Evolutionary conservation across 2,797 vertebrate genomes (phyloP).

Genomic region (Phoebastria nigripes): DNA sequence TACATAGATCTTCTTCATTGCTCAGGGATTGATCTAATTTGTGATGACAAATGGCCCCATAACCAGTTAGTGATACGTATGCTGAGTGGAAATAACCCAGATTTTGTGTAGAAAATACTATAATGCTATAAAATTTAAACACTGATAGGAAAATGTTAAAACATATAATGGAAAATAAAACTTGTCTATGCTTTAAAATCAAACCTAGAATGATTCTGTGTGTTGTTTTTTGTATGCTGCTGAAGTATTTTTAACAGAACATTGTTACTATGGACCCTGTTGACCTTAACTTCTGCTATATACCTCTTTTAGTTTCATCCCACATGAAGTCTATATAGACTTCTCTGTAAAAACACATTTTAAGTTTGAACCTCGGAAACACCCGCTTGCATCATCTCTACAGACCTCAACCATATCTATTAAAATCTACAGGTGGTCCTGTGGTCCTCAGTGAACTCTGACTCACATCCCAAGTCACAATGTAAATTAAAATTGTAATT

Average conservation of each 20-base stretch:
- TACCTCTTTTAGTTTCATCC: neutral
- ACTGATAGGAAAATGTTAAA: neutral
- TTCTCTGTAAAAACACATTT: neutral
- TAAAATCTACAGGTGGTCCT: neutral
- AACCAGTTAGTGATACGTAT: neutral
- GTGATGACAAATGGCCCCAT: neutral
- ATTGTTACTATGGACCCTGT: neutral
- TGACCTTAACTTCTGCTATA: neutral
- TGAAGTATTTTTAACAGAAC: neutral
- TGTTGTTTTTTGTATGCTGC: neutral
- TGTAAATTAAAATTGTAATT: neutral
- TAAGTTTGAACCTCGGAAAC: neutral
- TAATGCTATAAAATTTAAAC: neutral
- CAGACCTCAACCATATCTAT: neutral
- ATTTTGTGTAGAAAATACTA: neutral
- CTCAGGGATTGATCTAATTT: neutral
- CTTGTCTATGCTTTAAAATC: neutral
- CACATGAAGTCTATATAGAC: neutral
- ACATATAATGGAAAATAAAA: neutral
- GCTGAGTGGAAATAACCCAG: neutral
- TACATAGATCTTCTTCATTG: neutral
- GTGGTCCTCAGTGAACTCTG: neutral
- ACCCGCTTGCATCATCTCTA: neutral
- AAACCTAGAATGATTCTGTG: neutral
- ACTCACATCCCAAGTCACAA: neutral